Evolutionary conservation across 1,140 invertebrate genomes (phyloP), one percentile per base, ranked within the genome.

Genomic region (Physella acuta): DNA sequence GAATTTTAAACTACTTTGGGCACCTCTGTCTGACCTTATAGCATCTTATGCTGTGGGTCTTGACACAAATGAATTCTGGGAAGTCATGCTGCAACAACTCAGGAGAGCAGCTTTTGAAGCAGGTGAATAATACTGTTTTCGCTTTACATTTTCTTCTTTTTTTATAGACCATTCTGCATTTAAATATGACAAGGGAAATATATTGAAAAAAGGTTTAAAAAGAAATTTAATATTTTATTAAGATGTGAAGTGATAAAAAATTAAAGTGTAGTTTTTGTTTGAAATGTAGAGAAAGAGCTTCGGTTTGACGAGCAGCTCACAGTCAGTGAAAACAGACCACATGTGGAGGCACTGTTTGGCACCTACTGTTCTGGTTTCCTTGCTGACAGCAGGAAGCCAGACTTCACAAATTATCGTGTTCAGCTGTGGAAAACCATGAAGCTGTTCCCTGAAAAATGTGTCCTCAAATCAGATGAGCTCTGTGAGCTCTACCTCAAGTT

Each of bases 1-100:
- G 2, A 97, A 97, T 81, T 96, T 97, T 74, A 91, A 92, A 76
- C 84, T 94, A 28, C 77, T 98, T 0, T 97, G 94, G 94, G 90
- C 92, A 56, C 92, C 93, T n/a, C 85, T 92, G 0, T 85, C 87
- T 8, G 88, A 91, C 76, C 87, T 94, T 26, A 90, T 97, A 62
- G 85, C 89, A 2, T 87, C 89, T 8, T 92, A 92, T 79, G 91
- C 92, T 0, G 86, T 88, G 73, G 86, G 87, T 1, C 86, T 94
- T 78, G 80, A 88, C 0, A 85, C 86, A 24, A 81, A 89, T 3
- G 84, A 88, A 53, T 96, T 96, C 86, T 97, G 95, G 94, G 81
- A 85, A 24, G 83, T 92, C 20, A 95, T 91, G 79, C 80, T 89
- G 20, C 77, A 85, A 4, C 88, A 91, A 74, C 80, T 97, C 17